Percentiles rank a stretch among this genome's conserved stretches.
phyloP scores from a whole-genome alignment of 2,797 vertebrate species.

The Darevskia mixta region DNA sequence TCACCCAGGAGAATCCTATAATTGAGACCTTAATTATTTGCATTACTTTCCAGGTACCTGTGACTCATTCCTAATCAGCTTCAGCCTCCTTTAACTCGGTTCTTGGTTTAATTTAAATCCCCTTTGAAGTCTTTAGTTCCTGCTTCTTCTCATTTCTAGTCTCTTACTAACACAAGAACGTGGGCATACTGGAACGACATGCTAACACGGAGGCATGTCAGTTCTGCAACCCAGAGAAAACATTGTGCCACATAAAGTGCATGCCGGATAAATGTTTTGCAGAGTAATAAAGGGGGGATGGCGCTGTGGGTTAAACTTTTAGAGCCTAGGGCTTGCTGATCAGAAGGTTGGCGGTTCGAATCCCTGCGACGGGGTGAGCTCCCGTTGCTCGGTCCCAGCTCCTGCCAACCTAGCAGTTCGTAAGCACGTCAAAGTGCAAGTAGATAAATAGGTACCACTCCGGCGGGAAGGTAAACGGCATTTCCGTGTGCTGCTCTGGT shows the following conservation, averaged over 20 bases:
- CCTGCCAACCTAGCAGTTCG: too few species aligned
- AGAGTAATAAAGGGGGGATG: neutral
- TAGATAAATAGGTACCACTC: too few species aligned
- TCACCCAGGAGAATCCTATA: conserved; percentile 28
- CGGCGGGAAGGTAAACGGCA: too few species aligned
- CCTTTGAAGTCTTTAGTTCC: conserved; percentile 49
- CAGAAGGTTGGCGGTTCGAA: too few species aligned
- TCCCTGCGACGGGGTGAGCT: too few species aligned
- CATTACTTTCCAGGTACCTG: conserved; percentile 36
- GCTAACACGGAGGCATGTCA: neutral
- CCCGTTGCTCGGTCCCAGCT: too few species aligned
- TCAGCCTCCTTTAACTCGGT: conserved; percentile 37
- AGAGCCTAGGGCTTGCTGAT: too few species aligned
- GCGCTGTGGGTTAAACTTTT: too few species aligned
- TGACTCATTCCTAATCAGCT: conserved; percentile 47
- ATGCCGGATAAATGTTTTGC: neutral
- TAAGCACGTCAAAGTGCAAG: too few species aligned
- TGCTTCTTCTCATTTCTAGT: conserved; percentile 29
- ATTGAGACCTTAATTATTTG: conserved; percentile 43
- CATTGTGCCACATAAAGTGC: neutral
- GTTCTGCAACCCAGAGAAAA: neutral
- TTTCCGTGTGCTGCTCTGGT: too few species aligned
- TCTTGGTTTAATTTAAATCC: conserved; percentile 59
- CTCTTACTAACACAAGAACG: conserved; percentile 1
- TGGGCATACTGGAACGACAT: neutral